Base-by-base conservation (phyloP, 2,888 invertebrate genomes). In the Anoncus sp. region DNA sequence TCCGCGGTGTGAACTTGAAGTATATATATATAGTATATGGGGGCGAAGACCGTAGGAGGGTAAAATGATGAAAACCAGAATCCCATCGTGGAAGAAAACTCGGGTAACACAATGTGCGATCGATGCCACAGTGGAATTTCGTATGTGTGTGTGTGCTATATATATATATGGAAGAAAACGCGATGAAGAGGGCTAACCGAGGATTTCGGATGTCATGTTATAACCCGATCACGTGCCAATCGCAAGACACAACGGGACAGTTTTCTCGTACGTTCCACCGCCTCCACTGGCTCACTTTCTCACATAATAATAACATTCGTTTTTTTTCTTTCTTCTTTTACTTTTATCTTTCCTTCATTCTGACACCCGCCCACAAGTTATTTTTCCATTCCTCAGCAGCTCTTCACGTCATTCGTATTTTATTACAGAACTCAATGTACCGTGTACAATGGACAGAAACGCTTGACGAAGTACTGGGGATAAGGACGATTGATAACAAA, bases 211-310 rank as follows among this genome's bases (percentile, higher is more conserved):
- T 35, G 27, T 73, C 55, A 31, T 31, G 43, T 35, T n/a, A 69
- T 47, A 67, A 27, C 51, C 45, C 65, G 24, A 27, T 74, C 74
- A 74, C 74, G 73, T 67, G 51, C 60, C 60, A 60, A 74, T 74
- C 43, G 60, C 35, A 65, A 57, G 49, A 51, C 65, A 74, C 53
- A 67, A 38, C 51, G 43, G 10, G 45, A n/a, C 66, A 40, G 38
- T 43, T 24, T 66, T 66, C 27, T 53, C 53, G 40, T 38, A 18
- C 20, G 38, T 38, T n/a, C 22, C n/a, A 22, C 16, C 65, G 35
- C 20, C n/a, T n/a, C n/a, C 22, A 7, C 16, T 65, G 22, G 20
- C 35, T 38, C 27, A 65, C 66, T 53, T 27, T 53, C 40, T 53
- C 51, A 40, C 49, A 35, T 20, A 16, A 10, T 14, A 35, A 22